A percentile compares a stretch with the other conserved stretches of the same genome.
These are phyloP conservation scores for human DNA, from an alignment of 2,113 vertebrate species.

Conservation along the genomic window DNA sequence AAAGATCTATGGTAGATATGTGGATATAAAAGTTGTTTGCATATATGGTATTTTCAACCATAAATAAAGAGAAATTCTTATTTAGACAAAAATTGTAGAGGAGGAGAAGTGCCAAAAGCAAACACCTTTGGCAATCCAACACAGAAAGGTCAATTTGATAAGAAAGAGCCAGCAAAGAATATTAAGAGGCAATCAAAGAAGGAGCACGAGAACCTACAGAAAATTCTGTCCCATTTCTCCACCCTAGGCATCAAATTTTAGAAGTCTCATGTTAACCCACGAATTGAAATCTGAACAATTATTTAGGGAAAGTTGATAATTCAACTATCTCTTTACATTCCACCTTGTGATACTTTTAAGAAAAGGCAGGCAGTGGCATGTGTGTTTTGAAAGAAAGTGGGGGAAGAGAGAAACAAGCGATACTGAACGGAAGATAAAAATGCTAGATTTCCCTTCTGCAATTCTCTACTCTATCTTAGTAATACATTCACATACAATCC, in stretches of 20 bases:
- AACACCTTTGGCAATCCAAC: neutral
- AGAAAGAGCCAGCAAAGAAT: neutral
- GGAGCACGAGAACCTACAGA: neutral
- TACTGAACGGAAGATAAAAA: neutral
- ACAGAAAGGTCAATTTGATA: neutral
- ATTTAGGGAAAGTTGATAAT: neutral
- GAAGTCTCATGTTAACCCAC: neutral
- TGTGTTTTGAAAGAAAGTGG: accelerated
- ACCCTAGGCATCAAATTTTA: neutral
- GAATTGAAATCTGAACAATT: neutral
- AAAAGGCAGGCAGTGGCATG: neutral
- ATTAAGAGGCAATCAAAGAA: neutral
- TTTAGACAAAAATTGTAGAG: neutral
- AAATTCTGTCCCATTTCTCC: neutral
- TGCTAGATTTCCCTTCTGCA: neutral
- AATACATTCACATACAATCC: neutral
- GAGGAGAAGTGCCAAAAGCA: neutral
- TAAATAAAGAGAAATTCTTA: neutral
- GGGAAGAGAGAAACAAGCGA: neutral
- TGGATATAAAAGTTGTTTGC: neutral
- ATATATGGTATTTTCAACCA: neutral
- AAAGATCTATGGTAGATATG: neutral
- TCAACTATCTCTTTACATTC: neutral
- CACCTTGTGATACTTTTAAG: neutral
- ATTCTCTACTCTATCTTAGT: neutral